Evolutionary conservation across 2,888 invertebrate species (phyloP), one percentile per base, ranked within the genome.

Genomic region (Dione juno): DNA sequence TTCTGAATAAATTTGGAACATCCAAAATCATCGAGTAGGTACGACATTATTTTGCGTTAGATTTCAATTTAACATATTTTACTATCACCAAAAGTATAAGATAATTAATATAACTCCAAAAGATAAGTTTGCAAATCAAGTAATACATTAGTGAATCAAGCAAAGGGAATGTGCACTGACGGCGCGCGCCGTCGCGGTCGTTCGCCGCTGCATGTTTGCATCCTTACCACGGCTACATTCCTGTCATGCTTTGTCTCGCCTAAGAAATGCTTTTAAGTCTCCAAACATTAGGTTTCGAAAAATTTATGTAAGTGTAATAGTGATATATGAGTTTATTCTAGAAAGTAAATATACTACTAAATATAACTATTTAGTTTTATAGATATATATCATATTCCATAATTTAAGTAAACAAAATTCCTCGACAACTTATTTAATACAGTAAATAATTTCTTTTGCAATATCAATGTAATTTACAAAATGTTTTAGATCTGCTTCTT

Each of bases 221-320:
- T 77, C 81, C 81, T 79, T 77, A 81, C 82, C 80, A 81, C 82
- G 79, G 79, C 84, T 83, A 81, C 88, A 90, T 88, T 88, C 88
- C 86, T 76, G 73, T 72, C 86, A 87, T 89, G 79, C 86, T 85
- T 75, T 77, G 83, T 81, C 80, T 85, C 83, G 80, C 81, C 78
- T 65, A 54, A 63, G 53, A 70, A 72, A 70, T 59, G 52, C 69
- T 69, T 65, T 28, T 28, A 35, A 35, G 28, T 40, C 57, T 57
- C 16, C 37, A 40, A 57, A 57, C 1, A 40, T 37, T 16, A 57
- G 1, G 16, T 7, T 40, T 16, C 11, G 11, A 10, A 37, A 16
- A 54, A 54, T 3, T 28, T 14, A 54, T 35, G 28, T 35, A 35
- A 35, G 14, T 1, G 11, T 11, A 19, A 50, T 19, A 50, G 28